phyloP scores from a whole-genome alignment of 1,140 invertebrate genomes.

The Aleiodes sp. region DNA sequence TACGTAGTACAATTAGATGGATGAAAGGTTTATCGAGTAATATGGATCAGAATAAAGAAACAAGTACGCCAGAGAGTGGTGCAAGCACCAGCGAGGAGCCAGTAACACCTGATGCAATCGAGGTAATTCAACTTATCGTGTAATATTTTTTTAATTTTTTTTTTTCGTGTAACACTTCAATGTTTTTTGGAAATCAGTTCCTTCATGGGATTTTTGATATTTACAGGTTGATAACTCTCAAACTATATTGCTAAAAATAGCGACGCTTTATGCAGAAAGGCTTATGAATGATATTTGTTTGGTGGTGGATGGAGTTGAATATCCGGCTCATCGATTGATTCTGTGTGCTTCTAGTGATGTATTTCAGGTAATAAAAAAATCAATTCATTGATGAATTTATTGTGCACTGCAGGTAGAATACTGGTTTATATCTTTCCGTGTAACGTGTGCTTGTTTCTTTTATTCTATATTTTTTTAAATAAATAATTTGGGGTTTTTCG shows the following conservation, averaged over 20 bases:
- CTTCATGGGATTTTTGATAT: too few species aligned
- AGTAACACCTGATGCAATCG: slow-evolving; percentile 31
- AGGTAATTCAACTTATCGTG: slow-evolving; percentile 17
- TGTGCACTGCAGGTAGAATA: too few species aligned
- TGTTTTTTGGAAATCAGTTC: too few species aligned
- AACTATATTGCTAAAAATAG: slow-evolving; percentile 82
- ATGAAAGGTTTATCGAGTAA: slow-evolving; percentile 43
- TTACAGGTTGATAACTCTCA: slow-evolving; percentile 82
- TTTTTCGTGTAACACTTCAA: too few species aligned
- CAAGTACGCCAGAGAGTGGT: slow-evolving; percentile 18
- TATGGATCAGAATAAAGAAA: slow-evolving; percentile 36
- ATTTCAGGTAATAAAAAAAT: slow-evolving; percentile 76
- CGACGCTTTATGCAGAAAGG: slow-evolving; percentile 81
- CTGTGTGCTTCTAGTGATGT: slow-evolving; percentile 95
- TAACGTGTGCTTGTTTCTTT: too few species aligned
- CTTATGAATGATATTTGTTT: slow-evolving; percentile 88
- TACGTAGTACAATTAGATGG: slow-evolving; percentile 46
- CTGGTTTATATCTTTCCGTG: too few species aligned
- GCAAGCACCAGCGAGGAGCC: slow-evolving; percentile 23
- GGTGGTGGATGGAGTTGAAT: slow-evolving; percentile 81
- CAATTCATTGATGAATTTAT: not conserved
- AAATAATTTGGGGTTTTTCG: too few species aligned
- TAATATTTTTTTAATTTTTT: not conserved
- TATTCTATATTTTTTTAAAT: too few species aligned
- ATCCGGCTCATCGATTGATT: slow-evolving; percentile 90